Evolutionary conservation across 1,140 invertebrate genomes (phyloP), one percentile per base, ranked within the genome.

Genomic region (Lineus longissimus): DNA sequence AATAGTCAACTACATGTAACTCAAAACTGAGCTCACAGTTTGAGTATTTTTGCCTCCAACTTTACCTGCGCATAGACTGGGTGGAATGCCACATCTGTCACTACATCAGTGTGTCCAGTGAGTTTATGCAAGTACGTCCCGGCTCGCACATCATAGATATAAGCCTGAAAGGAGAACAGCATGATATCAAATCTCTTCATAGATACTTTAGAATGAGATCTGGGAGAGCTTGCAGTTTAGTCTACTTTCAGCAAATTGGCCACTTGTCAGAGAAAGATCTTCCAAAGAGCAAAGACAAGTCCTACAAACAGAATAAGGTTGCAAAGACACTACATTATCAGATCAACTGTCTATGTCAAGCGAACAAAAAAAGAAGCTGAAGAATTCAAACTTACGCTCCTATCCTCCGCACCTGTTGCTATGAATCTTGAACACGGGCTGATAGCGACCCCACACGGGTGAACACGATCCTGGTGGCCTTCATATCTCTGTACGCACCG

Each of bases 361-460:
- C n/a, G n/a, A n/a, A n/a, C n/a, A n/a, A n/a, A n/a, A n/a, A n/a
- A n/a, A n/a, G n/a, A n/a, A n/a, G n/a, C n/a, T n/a, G n/a, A n/a
- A n/a, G n/a, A n/a, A n/a, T n/a, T n/a, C n/a, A 55, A 22, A 64
- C 68, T 70, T 68, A 79, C 77, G 45, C 71, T 68, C 72, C 71
- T 79, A 59, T 82, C 77, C 59, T 82, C 81, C 2, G 79, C 76
- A 25, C 79, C 81, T 9, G 77, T 72, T 17, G 75, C 75, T 15
- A 82, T 61, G 61, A 74, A 82, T 56, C 73, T 70, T 25, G 74
- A 75, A 72, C 77, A 80, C 1, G 79, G 76, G 74, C 77, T 80
- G 61, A 82, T 70, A 25, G 72, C 69, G 13, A 76, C 31, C 27
- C 77, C 74, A 67, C 78, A 81, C 0, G 73, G 68, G 63, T 76